phyloP scores from a whole-genome alignment of 2,797 vertebrate genomes.

The Synaphobranchus kaupii region DNA sequence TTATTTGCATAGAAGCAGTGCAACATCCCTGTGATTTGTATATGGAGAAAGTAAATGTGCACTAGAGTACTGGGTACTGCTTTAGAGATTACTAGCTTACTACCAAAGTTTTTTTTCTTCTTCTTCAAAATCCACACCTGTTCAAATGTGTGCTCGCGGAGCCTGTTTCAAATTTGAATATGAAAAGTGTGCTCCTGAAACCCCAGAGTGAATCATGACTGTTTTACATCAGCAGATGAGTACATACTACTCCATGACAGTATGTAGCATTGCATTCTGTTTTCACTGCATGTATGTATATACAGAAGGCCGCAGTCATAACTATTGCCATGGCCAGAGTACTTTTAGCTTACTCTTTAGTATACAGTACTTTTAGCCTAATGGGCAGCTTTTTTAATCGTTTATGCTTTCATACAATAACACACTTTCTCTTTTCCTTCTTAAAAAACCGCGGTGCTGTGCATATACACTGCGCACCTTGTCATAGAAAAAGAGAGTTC shows the following conservation, averaged over 20 bases:
- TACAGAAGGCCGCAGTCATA: no score
- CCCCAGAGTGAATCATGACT: not conserved
- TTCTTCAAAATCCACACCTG: slow-evolving; percentile 1
- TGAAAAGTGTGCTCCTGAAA: not conserved
- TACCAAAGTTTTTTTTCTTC: not conserved
- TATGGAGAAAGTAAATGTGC: not conserved
- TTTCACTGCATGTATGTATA: no score
- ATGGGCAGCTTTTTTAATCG: no score
- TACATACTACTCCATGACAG: not conserved
- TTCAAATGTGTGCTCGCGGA: not conserved
- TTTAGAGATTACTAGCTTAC: not conserved
- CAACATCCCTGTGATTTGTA: not conserved
- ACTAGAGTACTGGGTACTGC: not conserved
- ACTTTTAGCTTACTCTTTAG: no score
- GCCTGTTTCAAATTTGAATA: slow-evolving; percentile 11
- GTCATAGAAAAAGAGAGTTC: no score
- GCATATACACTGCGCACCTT: no score
- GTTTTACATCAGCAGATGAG: not conserved
- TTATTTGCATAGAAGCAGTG: not conserved
- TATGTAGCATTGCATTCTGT: not conserved
- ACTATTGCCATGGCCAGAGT: no score
- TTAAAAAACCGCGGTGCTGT: no score
- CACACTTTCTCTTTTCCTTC: no score
- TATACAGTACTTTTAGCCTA: no score
- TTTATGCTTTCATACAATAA: no score